Base-by-base conservation (phyloP, 2,888 invertebrate species). In the Mythimna pallens region DNA sequence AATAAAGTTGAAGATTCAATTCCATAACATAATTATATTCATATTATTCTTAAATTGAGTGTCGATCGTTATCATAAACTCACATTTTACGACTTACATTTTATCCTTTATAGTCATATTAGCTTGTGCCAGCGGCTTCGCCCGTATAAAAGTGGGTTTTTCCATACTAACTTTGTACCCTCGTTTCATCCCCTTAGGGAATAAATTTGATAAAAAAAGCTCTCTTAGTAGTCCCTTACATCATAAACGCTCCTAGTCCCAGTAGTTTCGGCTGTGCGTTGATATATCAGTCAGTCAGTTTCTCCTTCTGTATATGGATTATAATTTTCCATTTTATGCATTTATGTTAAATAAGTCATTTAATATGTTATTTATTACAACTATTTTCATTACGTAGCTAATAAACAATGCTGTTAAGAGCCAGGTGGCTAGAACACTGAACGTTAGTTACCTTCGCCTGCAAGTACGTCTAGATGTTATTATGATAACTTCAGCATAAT, bases 401-500 rank as follows among this genome's bases (percentile, higher is more conserved):
- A 69, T 78, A 50, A 73, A 64, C 54, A 78, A 65, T 10, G 57
- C 55, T 74, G 52, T 64, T 61, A 74, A 66, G 64, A 78, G 52
- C 34, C 47, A 65, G 62, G 43, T 69, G 65, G 25, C 54, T 65
- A 52, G 50, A 22, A 22, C 34, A 30, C 34, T 54, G 40, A 54
- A 47, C 34, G 43, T 74, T 34, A 25, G 25, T 75, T 62, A 65
- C 77, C 82, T 81, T 79, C 65, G 63, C 12, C 50, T 78, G 10
- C 70, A 63, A 47, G 57, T 59, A 34, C 14, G 36, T n/a, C 52
- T 58, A 73, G 82, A 82, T 80, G 70, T 70, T 78, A 67, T 72
- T 72, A 65, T 34, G 82, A 82, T 81, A 81, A 47, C 54, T 36
- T 57, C 52, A 63, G 40, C 2, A 9, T 78, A 78, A 80, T 82